phyloP scores from a whole-genome alignment of 2,113 vertebrate species.

The Lepus timidus region DNA sequence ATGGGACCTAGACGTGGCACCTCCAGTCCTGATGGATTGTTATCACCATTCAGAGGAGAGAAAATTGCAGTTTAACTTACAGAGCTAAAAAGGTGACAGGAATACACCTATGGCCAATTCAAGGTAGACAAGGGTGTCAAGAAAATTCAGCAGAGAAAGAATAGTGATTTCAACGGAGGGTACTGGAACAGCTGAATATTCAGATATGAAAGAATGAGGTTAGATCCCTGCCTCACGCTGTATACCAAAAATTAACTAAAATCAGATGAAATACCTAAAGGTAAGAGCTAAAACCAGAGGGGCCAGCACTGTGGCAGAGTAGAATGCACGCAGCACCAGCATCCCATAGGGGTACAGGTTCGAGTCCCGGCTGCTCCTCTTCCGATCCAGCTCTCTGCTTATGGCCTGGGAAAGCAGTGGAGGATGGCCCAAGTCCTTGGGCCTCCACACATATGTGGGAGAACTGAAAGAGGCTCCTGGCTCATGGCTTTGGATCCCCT shows the following conservation, averaged over 20 bases:
- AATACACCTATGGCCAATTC: not conserved
- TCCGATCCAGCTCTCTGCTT: too few species aligned
- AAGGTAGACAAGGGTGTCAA: not conserved
- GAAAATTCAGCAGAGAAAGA: not conserved
- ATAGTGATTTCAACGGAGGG: not conserved
- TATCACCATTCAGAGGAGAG: not conserved
- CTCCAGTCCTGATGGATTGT: not conserved
- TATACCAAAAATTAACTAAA: conserved; percentile 8
- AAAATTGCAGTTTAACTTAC: conserved; percentile 16
- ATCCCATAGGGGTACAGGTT: too few species aligned
- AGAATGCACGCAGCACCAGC: too few species aligned
- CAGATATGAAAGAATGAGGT: not conserved
- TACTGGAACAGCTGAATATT: not conserved
- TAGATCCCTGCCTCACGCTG: not conserved
- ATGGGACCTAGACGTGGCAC: not conserved
- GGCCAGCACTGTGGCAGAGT: too few species aligned
- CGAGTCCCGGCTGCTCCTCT: too few species aligned
- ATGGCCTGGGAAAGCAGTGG: too few species aligned
- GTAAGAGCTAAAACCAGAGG: not conserved
- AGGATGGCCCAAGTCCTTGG: too few species aligned
- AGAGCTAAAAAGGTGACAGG: conserved; percentile 1
- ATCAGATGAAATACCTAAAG: not conserved
- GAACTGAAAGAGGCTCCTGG: too few species aligned
- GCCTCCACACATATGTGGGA: too few species aligned
- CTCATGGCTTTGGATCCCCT: too few species aligned